Conservation (phyloP, 2,113 vertebrate species). For the Carollia perspicillata region DNA sequence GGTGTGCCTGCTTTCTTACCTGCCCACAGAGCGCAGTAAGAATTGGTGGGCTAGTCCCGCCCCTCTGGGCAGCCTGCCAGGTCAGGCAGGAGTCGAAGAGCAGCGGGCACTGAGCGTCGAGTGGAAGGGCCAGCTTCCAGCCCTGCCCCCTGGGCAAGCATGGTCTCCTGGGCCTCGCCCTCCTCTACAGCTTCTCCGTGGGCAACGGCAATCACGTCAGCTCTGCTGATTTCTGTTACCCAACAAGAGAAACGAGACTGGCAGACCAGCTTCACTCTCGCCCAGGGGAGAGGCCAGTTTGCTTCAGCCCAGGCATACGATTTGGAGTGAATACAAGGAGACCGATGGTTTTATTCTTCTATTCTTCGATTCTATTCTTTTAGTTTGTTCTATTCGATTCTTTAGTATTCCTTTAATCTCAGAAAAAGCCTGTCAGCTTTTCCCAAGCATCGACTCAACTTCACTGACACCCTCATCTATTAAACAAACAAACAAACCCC, state of each 20-base stretch:
- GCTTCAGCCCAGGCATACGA: not conserved
- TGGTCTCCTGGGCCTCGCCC: not conserved
- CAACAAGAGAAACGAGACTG: not conserved
- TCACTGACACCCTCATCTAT: not conserved
- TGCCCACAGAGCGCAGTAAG: fast-evolving
- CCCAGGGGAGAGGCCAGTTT: not conserved
- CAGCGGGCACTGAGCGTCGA: fast-evolving
- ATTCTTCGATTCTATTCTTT: not conserved
- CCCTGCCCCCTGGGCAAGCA: not conserved
- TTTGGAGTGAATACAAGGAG: not conserved
- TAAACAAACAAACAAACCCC: not conserved
- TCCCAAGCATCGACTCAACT: not conserved
- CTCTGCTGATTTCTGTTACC: not conserved
- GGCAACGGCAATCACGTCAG: not conserved
- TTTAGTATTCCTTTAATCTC: not conserved
- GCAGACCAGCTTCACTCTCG: not conserved
- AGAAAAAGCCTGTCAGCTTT: not conserved
- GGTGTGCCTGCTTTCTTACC: not conserved
- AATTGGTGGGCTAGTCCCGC: too few species aligned
- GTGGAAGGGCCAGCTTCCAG: too few species aligned
- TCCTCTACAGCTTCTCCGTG: not conserved
- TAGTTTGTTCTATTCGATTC: not conserved
- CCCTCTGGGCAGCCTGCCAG: fast-evolving
- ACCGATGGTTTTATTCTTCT: not conserved
- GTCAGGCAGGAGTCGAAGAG: not conserved